Evolutionary conservation across 2,797 vertebrate species (phyloP), one percentile per base, ranked within the genome.

Genomic region (Pygocentrus nattereri): DNA sequence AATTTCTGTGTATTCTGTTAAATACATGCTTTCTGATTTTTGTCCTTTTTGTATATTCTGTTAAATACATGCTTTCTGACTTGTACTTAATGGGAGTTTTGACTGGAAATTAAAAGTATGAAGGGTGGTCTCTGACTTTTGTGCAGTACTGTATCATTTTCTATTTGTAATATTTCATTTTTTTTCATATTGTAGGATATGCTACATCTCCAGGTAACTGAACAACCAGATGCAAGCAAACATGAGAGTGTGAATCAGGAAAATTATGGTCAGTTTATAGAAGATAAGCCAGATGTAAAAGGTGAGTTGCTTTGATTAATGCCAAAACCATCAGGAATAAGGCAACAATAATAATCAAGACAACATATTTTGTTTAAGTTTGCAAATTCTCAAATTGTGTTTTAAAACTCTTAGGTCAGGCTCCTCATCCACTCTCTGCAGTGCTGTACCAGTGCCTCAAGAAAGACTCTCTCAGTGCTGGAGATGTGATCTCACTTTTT

Each of bases 351-450:
- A 23, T 21, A 4, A 58, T 12, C 4, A 58, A 18, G 49, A 58
- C 11, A 25, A 2, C 30, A 4, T 27, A 12, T 27, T 27, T 16
- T 25, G 23, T n/a, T 59, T 61, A 58, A 12, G 13, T 25, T 0
- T n/a, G 19, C 0, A 23, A n/a, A 21, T 56, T 54, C 7, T 56
- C 54, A 56, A n/a, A n/a, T 3, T 58, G 25, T 61, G 58, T 23
- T 61, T 61, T 30, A 61, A 27, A 27, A 27, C 25, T 23, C 56
- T 15, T 27, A 61, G 61, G 27, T 7, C 61, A 31, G 4, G 15
- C 15, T 34, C 61, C 30, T 19, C 30, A 50, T 50, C 91, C 90
- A 0, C 84, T 94, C 58, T 92, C 92, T 76, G 88, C 91, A n/a
- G 73, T 71, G 49, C 84, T 91, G 47, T 89, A 91, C 83, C 85